phyloP scores from a whole-genome alignment of 2,888 invertebrate genomes.

The Acleris cristana region DNA sequence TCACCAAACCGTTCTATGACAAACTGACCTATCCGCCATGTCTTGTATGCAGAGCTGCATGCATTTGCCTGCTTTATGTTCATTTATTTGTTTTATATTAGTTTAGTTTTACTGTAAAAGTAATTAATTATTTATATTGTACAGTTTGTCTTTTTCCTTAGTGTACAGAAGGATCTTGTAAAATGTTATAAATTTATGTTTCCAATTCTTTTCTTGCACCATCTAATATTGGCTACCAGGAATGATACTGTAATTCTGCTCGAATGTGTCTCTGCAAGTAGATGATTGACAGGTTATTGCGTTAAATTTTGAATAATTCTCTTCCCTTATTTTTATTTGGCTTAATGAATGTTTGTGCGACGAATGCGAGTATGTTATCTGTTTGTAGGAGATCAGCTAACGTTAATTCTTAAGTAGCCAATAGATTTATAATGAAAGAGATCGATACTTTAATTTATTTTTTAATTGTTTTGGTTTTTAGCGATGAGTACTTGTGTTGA shows the following conservation, averaged over 20 bases:
- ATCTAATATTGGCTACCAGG: slow-evolving; percentile 88
- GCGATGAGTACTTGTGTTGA: slow-evolving; percentile 79
- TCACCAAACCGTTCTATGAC: slow-evolving; percentile 85
- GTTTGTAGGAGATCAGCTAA: slow-evolving; percentile 45
- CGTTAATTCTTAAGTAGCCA: slow-evolving; percentile 55
- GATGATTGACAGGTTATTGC: slow-evolving; percentile 63
- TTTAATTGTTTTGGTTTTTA: slow-evolving; percentile 66
- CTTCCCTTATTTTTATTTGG: slow-evolving; percentile 74
- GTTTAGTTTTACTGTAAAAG: slow-evolving; percentile 83
- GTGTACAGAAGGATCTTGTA: slow-evolving; percentile 82
- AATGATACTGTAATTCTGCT: slow-evolving; percentile 86
- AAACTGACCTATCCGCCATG: slow-evolving; percentile 88
- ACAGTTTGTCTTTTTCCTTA: slow-evolving; percentile 80
- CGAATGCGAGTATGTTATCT: slow-evolving; percentile 57
- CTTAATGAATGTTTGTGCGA: slow-evolving; percentile 75
- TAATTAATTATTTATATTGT: slow-evolving; percentile 71
- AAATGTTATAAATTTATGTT: slow-evolving; percentile 83
- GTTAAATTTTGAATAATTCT: slow-evolving; percentile 58
- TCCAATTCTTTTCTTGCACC: slow-evolving; percentile 87
- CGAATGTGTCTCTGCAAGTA: slow-evolving; percentile 64
- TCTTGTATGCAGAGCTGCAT: slow-evolving; percentile 86
- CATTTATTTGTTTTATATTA: slow-evolving; percentile 81
- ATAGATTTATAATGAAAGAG: slow-evolving; percentile 66
- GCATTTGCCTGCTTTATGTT: slow-evolving; percentile 89
- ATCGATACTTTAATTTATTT: slow-evolving; percentile 61